These are phyloP conservation scores for Parus major DNA, from an alignment of 2,113 vertebrate genomes.

Conservation along the genomic window DNA sequence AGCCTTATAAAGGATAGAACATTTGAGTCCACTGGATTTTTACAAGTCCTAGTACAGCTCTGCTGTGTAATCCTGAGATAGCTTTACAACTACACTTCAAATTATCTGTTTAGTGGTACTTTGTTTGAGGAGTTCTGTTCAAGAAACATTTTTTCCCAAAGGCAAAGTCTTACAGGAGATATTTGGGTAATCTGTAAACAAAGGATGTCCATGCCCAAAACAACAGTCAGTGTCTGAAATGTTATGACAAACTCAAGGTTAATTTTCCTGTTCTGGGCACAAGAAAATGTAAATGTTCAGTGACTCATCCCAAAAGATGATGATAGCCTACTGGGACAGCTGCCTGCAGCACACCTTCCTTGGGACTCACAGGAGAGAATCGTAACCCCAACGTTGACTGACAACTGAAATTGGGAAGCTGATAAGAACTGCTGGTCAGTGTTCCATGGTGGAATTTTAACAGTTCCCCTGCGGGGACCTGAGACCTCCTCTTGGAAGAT, in stretches of 20 bases:
- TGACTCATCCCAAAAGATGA: neutral
- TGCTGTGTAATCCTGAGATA: neutral
- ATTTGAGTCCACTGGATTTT: neutral
- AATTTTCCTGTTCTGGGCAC: neutral
- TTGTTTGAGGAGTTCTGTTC: neutral
- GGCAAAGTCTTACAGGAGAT: neutral
- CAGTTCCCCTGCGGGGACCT: rapidly evolving
- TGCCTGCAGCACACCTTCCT: neutral
- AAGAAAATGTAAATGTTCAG: neutral
- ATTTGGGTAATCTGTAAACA: neutral
- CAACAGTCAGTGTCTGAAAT: neutral
- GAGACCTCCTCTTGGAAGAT: neutral
- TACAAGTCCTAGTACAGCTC: rapidly evolving
- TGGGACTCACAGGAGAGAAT: neutral
- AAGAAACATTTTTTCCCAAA: neutral
- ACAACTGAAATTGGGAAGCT: neutral
- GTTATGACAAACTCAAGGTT: neutral
- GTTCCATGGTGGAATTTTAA: neutral
- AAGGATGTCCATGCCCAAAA: rapidly evolving
- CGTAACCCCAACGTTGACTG: neutral
- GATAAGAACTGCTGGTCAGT: neutral
- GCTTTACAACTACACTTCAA: neutral
- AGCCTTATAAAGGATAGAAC: neutral
- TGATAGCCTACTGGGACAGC: neutral
- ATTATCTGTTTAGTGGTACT: neutral